Evolutionary conservation across 2,888 invertebrate species (phyloP).

Genomic region (Melitaea athalia): DNA sequence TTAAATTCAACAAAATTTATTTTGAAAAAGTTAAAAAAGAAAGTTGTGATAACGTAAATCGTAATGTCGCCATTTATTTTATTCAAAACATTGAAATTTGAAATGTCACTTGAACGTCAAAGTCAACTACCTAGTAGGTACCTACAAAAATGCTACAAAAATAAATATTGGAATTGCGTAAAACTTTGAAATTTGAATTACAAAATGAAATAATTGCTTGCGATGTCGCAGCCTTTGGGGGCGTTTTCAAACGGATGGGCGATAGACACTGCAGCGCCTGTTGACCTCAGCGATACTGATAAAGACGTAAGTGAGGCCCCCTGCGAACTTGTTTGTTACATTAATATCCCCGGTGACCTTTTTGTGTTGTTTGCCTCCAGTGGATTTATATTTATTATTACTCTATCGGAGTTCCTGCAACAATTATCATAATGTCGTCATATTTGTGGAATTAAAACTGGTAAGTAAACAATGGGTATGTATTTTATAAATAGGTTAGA

Average conservation of each 20-base stretch:
- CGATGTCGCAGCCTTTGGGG: slow-evolving; percentile 62
- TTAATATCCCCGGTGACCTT: slow-evolving; percentile 41
- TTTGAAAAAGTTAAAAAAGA: too few species aligned
- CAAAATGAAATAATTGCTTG: slow-evolving; percentile 36
- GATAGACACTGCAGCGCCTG: slow-evolving; percentile 71
- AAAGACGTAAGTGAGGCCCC: slow-evolving; percentile 76
- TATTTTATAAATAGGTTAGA: slow-evolving; percentile 16
- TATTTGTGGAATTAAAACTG: slow-evolving; percentile 38
- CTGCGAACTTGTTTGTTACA: slow-evolving; percentile 73
- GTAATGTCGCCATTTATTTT: background rate
- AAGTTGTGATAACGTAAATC: background rate
- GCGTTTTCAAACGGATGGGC: slow-evolving; percentile 74
- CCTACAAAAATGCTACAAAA: background rate
- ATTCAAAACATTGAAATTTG: background rate
- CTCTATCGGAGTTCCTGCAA: slow-evolving; percentile 47
- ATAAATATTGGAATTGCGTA: slow-evolving; percentile 8
- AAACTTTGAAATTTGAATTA: slow-evolving; percentile 27
- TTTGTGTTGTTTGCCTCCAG: slow-evolving; percentile 37
- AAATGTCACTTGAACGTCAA: background rate
- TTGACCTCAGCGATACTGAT: slow-evolving; percentile 72
- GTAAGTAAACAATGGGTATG: slow-evolving; percentile 38
- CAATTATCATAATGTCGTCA: slow-evolving; percentile 51
- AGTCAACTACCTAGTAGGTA: background rate
- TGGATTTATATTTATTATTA: slow-evolving; percentile 36
- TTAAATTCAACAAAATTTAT: too few species aligned